A percentile compares a stretch with the other conserved stretches of the same genome.
Evolutionary conservation across 2,797 vertebrate species (phyloP).

Genomic region (Eutrigla gurnardus): DNA sequence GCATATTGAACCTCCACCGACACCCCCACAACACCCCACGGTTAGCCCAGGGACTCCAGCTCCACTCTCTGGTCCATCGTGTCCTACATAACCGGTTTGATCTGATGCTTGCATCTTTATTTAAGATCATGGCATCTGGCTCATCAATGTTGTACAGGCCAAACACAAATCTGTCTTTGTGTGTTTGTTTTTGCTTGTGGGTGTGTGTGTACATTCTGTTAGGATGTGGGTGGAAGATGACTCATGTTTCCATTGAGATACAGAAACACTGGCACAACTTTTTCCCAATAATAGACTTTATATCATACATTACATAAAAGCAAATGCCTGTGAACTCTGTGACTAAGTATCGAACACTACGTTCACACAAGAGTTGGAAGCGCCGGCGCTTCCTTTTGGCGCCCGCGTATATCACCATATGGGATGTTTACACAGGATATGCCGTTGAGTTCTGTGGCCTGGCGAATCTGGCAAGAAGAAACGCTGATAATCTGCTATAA

Average conservation of each 20-base stretch:
- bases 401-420: too few relatives aligned
- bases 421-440: too few relatives aligned
- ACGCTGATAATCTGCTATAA: too few relatives aligned
- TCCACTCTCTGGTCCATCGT: conserved; percentile 52
- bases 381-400: too few relatives aligned
- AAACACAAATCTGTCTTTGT: conserved; percentile 27
- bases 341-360: too few relatives aligned
- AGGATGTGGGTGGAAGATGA: conserved; percentile 8
- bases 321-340: not conserved
- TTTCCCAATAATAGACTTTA: not conserved
- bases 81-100: conserved; percentile 75
- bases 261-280: not conserved
- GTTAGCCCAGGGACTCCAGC: conserved; percentile 39
- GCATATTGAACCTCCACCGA: conserved; percentile 45
- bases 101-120: conserved; percentile 70
- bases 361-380: too few relatives aligned
- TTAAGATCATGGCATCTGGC: conserved; percentile 71
- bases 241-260: not conserved
- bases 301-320: not conserved
- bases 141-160: conserved; percentile 62
- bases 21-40: conserved; percentile 26
- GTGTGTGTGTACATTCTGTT: not conserved
- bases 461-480: too few relatives aligned
- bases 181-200: conserved; percentile 16
- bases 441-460: too few relatives aligned